Conservation (phyloP, 2,888 invertebrate species). For the Allygus modestus region DNA sequence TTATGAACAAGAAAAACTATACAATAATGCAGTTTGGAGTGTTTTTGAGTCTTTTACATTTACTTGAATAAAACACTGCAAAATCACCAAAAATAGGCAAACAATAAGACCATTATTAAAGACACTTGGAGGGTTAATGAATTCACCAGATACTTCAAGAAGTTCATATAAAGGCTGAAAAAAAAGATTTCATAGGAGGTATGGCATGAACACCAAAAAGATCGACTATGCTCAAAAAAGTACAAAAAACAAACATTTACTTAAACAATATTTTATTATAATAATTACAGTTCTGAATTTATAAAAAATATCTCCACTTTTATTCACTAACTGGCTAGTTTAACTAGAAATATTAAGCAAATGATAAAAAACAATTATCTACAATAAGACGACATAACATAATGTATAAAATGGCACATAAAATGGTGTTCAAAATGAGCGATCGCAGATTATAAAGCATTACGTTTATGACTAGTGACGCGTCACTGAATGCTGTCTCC, state of each 20-base stretch:
- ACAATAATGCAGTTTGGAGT: too few species aligned
- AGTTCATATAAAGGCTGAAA: too few species aligned
- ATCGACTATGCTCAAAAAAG: too few species aligned
- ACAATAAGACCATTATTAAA: too few species aligned
- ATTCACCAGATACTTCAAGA: too few species aligned
- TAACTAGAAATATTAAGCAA: constrained; percentile 31
- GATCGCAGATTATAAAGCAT: constrained; percentile 50
- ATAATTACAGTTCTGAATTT: constrained; percentile 41
- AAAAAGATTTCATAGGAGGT: too few species aligned
- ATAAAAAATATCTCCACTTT: constrained; percentile 53
- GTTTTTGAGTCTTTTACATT: too few species aligned
- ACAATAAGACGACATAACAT: constrained; percentile 37
- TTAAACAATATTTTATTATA: constrained; percentile 46
- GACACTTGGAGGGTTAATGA: too few species aligned
- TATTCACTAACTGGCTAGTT: constrained; percentile 42
- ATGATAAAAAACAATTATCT: constrained; percentile 41
- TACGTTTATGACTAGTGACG: constrained; percentile 50
- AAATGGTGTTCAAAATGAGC: constrained; percentile 51
- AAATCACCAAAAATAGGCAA: too few species aligned
- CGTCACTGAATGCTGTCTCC: constrained; percentile 37
- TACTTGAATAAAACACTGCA: too few species aligned
- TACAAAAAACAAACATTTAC: not conserved
- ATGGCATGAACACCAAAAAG: too few species aligned
- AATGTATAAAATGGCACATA: constrained; percentile 55
- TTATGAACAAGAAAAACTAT: too few species aligned